Percentiles rank a stretch among this genome's conserved stretches.
These are phyloP conservation scores for Agapornis roseicollis DNA, from an alignment of 2,113 vertebrate genomes.

Conservation along the genomic window DNA sequence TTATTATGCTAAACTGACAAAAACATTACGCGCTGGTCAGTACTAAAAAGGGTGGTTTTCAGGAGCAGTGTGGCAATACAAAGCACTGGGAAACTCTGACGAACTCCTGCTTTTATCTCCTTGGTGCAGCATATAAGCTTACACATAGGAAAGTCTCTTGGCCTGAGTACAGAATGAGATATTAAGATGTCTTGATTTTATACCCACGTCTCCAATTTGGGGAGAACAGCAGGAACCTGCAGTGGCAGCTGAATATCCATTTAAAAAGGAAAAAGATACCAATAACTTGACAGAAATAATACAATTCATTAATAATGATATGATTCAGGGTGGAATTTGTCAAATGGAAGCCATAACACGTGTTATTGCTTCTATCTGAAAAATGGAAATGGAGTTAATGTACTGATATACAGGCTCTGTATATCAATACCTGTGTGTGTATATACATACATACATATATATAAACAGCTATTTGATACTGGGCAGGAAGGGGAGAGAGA, in stretches of 20 bases:
- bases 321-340: background rate
- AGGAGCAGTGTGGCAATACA: conserved; percentile 4
- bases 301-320: background rate
- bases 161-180: background rate
- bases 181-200: conserved; percentile 24
- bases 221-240: background rate
- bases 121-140: background rate
- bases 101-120: conserved; percentile 58
- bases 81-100: conserved; percentile 15
- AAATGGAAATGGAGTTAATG: background rate
- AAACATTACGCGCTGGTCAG: conserved; percentile 25
- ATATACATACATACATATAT: background rate
- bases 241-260: background rate
- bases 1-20: conserved; percentile 48
- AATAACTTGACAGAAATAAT: background rate
- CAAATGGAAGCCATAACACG: background rate
- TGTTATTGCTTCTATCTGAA: background rate
- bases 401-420: background rate
- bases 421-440: background rate
- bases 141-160: background rate
- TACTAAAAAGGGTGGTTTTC: background rate
- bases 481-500: too few species aligned
- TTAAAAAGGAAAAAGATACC: background rate
- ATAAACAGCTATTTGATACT: background rate
- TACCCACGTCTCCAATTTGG: background rate